Evolutionary conservation across 2,797 vertebrate genomes (phyloP), one percentile per base, ranked within the genome.

Genomic region (Eidolon dupreanum): DNA sequence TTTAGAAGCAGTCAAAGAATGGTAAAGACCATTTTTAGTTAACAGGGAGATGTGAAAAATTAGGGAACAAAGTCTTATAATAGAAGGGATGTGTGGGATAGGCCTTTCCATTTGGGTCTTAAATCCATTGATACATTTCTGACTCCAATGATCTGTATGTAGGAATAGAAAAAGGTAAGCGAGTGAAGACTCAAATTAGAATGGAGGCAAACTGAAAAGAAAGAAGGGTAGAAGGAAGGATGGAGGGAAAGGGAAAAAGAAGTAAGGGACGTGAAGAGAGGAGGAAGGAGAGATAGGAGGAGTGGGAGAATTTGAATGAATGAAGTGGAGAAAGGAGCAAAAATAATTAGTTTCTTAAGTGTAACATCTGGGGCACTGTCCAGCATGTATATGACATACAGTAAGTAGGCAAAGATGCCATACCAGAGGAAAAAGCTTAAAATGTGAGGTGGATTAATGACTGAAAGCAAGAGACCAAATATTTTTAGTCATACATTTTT

Each of bases 1-100:
- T 63, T 53, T 70, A 81, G 17, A 66, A 83, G 5, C 55, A 49
- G 66, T 87, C 33, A 90, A n/a, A 90, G 81, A 71, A 65, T 70
- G 31, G n/a, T 51, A 93, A 93, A 86, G 3, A 57, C 31, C 13
- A 66, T 28, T 78, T 78, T 55, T 63, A 77, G 33, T 84, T 85
- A 82, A 51, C 1, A 13, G 0, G 31, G 57, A 12, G 6, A 41
- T 51, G 49, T 78, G 9, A 26, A 73, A n/a, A 82, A 36, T 84
- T 7, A 24, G n/a, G 33, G 10, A 43, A n/a, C 26, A 15, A 38
- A n/a, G 5, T 41, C 24, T 46, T 26, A 28, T 28, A 28, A 41
- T 43, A 38, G 36, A 84, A 26, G 31, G 7, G 36, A 15, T 26
- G 38, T 75, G 33, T 79, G 66, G 38, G 33, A 17, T 75, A 53